A percentile compares a stretch with the other conserved stretches of the same genome.
These are phyloP conservation scores for Diogma glabrata DNA, from an alignment of 2,888 invertebrate genomes.

Conservation along the genomic window DNA sequence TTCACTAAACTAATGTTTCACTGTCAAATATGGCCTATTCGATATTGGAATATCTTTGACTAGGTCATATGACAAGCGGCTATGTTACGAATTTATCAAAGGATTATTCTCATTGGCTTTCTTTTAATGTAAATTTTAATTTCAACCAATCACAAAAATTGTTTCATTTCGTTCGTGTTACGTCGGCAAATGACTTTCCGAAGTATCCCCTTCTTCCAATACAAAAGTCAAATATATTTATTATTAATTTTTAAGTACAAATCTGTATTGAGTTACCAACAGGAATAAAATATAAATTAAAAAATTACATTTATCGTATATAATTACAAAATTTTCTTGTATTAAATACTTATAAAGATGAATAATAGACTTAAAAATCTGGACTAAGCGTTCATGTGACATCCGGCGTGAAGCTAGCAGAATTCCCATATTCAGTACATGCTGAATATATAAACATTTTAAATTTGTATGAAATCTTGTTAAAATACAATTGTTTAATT, in stretches of 20 bases:
- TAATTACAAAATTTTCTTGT: no score
- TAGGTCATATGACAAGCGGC: conserved; percentile 68
- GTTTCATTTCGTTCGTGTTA: conserved; percentile 40
- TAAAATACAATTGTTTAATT: no score
- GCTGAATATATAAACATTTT: no score
- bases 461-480: no score
- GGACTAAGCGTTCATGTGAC: conserved; percentile 3
- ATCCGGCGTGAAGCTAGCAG: conserved; percentile 3
- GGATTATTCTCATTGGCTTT: conserved; percentile 45
- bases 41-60: conserved; percentile 9
- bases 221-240: not conserved
- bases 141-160: conserved; percentile 42
- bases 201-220: not conserved
- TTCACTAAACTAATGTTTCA: conserved; percentile 68
- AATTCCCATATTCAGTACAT: no score
- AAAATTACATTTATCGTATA: no score
- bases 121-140: conserved; percentile 39
- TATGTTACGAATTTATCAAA: conserved; percentile 44
- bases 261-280: no score
- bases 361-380: not conserved
- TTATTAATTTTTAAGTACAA: not conserved
- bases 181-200: conserved; percentile 29
- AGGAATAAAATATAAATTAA: no score
- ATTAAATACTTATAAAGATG: not conserved
- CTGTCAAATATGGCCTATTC: conserved; percentile 64